Percentiles rank a stretch among this genome's conserved stretches.
phyloP scores from a whole-genome alignment of 2,797 vertebrate genomes.

The Tragopan temminckii region DNA sequence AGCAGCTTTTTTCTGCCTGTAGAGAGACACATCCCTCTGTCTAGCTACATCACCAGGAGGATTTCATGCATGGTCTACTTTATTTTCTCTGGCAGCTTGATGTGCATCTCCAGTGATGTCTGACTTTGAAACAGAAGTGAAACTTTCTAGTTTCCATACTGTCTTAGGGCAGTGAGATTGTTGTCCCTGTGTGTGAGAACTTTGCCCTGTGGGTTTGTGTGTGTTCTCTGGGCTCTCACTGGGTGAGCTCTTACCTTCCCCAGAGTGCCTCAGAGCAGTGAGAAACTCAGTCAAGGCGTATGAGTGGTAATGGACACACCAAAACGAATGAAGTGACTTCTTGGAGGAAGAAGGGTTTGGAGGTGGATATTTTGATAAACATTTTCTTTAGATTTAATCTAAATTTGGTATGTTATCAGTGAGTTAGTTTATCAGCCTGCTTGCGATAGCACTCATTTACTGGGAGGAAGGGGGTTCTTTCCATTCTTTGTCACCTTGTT shows the following conservation, averaged over 20 bases:
- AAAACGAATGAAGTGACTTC: background rate
- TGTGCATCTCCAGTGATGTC: background rate
- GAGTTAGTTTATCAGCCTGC: background rate
- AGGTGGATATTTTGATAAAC: background rate
- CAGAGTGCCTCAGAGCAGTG: background rate
- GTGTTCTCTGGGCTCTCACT: background rate
- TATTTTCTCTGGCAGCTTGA: background rate
- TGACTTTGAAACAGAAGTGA: background rate
- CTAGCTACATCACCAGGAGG: background rate
- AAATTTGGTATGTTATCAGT: background rate
- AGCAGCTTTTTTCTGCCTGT: background rate
- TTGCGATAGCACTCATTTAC: background rate
- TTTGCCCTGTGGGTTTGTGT: background rate
- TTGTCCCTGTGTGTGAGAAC: too few relatives aligned
- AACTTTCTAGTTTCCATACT: background rate
- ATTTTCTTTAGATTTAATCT: background rate
- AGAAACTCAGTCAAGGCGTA: background rate
- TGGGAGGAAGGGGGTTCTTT: background rate
- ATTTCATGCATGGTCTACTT: background rate
- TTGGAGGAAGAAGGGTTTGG: background rate
- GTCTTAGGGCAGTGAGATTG: background rate
- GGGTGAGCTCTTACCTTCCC: too few relatives aligned
- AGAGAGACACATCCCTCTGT: background rate
- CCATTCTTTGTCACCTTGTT: background rate
- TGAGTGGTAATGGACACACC: background rate